Evolutionary conservation across 2,888 invertebrate species (phyloP).

Genomic region (Acleris laterana): DNA sequence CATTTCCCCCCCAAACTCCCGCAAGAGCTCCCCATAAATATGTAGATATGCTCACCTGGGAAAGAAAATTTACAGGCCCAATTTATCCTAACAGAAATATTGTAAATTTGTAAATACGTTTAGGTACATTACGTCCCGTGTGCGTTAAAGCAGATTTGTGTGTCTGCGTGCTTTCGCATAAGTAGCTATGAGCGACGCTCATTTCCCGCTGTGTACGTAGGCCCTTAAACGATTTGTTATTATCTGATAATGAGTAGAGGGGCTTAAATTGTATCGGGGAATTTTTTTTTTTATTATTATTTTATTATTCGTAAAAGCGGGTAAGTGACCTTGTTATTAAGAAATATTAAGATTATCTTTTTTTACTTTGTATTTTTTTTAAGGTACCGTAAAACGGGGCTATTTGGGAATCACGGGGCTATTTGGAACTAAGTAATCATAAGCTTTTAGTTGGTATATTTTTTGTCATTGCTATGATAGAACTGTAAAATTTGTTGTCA

Average conservation of each 20-base stretch:
- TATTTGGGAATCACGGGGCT: too few species aligned
- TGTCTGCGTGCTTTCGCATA: slow-evolving; percentile 77
- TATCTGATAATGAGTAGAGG: slow-evolving; percentile 61
- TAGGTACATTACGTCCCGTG: slow-evolving; percentile 56
- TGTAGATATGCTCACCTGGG: slow-evolving; percentile 84
- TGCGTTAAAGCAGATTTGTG: slow-evolving; percentile 76
- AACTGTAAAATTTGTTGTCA: too few species aligned
- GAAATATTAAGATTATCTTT: background rate
- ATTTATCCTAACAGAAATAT: slow-evolving; percentile 82
- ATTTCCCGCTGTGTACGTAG: slow-evolving; percentile 66
- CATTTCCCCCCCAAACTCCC: slow-evolving; percentile 79
- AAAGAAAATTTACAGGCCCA: slow-evolving; percentile 77
- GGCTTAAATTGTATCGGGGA: slow-evolving; percentile 41
- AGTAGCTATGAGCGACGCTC: slow-evolving; percentile 61
- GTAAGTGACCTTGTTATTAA: background rate
- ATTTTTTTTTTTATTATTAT: too few species aligned
- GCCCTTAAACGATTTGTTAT: slow-evolving; percentile 66
- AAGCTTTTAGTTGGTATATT: too few species aligned
- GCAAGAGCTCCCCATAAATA: slow-evolving; percentile 79
- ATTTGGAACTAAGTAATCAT: too few species aligned
- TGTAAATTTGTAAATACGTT: slow-evolving; percentile 80
- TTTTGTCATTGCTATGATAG: too few species aligned
- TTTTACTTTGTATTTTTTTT: background rate
- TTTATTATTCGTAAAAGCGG: background rate
- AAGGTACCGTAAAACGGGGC: too few species aligned